phyloP scores from a whole-genome alignment of 2,797 vertebrate species.

The Miichthys miiuy region DNA sequence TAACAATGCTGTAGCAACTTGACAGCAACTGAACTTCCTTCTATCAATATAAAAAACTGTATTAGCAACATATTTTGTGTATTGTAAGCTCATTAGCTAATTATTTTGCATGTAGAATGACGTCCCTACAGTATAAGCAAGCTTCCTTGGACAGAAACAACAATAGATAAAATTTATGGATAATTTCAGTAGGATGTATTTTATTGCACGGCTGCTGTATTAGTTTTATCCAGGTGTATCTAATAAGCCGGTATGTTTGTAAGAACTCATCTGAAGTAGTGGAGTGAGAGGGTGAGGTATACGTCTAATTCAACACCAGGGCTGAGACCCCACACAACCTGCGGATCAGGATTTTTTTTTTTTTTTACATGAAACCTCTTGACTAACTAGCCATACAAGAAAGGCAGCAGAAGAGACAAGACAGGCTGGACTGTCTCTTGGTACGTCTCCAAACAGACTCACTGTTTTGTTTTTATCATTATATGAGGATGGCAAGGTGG shows the following conservation, averaged over 20 bases:
- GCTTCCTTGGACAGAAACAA: background rate
- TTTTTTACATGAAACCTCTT: conserved; percentile 2
- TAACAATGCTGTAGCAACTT: background rate
- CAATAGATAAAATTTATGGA: background rate
- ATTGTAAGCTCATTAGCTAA: background rate
- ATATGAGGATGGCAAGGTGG: too few relatives aligned
- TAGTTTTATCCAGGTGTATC: background rate
- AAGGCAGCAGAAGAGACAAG: background rate
- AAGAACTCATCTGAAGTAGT: background rate
- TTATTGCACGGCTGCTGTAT: background rate
- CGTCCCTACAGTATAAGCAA: background rate
- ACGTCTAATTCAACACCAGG: background rate
- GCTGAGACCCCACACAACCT: conserved; percentile 11
- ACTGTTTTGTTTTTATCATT: background rate
- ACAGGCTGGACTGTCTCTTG: background rate
- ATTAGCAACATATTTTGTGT: background rate
- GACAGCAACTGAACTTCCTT: background rate
- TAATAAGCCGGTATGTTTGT: too few relatives aligned
- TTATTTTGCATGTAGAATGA: background rate
- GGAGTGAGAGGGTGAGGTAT: background rate
- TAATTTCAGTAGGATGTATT: background rate
- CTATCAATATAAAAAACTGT: background rate
- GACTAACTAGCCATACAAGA: conserved; percentile 7
- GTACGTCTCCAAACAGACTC: background rate
- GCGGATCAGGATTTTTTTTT: conserved; percentile 33